phyloP scores from a whole-genome alignment of 2,888 invertebrate genomes.

The Agriotes lineatus region DNA sequence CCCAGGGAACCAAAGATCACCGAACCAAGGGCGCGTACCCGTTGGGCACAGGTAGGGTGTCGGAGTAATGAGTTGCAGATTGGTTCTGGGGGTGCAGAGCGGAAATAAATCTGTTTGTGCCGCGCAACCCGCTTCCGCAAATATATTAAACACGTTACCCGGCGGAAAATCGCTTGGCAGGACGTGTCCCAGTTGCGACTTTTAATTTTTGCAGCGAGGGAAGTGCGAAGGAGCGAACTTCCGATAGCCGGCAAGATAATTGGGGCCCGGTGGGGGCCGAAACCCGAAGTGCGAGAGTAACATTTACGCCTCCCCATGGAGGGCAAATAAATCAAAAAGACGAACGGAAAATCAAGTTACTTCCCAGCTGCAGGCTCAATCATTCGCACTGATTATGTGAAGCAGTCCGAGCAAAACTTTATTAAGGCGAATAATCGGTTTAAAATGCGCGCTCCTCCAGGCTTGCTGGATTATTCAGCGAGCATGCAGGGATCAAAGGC shows the following conservation, averaged over 20 bases:
- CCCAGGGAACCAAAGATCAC: too few species aligned
- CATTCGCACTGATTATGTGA: slow-evolving; percentile 30
- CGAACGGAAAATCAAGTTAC: slow-evolving; percentile 36
- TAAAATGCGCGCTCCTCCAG: slow-evolving; percentile 25
- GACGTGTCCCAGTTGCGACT: background rate
- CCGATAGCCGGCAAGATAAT: slow-evolving; percentile 11
- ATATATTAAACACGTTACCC: slow-evolving; percentile 40
- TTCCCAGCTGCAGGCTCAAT: slow-evolving; percentile 27
- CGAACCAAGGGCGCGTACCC: slow-evolving; percentile 24
- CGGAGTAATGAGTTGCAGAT: slow-evolving; percentile 43
- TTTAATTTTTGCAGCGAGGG: slow-evolving; percentile 1
- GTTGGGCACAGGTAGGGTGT: slow-evolving; percentile 31
- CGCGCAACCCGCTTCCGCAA: slow-evolving; percentile 36
- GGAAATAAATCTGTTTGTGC: slow-evolving; percentile 46
- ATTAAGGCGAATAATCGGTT: slow-evolving; percentile 38
- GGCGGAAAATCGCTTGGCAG: background rate
- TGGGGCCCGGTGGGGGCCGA: slow-evolving; percentile 1
- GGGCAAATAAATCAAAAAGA: slow-evolving; percentile 34
- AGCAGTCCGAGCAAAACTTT: slow-evolving; percentile 29
- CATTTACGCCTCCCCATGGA: slow-evolving; percentile 5
- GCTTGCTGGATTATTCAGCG: slow-evolving; percentile 5
- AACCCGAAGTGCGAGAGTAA: background rate
- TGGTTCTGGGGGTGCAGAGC: slow-evolving; percentile 40
- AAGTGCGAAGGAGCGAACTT: background rate
- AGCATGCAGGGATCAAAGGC: background rate